Evolutionary conservation across 2,888 invertebrate genomes (phyloP).

Genomic region (Tenthredo scrophulariae): DNA sequence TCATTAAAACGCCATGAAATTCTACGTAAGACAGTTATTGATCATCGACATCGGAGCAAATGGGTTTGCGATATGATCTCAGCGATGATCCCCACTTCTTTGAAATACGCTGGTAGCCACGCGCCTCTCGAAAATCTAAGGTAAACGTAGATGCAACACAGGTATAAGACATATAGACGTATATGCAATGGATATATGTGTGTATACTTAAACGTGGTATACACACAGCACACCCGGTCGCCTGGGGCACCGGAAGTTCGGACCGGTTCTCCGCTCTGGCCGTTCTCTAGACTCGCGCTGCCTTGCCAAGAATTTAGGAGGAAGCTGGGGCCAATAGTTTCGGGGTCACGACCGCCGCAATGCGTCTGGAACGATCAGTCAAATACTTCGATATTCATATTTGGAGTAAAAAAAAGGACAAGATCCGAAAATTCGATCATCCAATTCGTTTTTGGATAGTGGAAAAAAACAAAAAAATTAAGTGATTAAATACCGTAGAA

Average conservation of each 20-base stretch:
- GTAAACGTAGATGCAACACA: neutral
- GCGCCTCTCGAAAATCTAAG: conserved; percentile 2
- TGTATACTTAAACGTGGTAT: neutral
- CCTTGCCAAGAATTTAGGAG: conserved; percentile 52
- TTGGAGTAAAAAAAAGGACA: neutral
- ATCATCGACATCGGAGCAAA: neutral
- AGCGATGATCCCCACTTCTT: neutral
- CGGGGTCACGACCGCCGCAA: conserved; percentile 36
- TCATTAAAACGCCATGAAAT: neutral
- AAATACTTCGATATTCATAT: neutral
- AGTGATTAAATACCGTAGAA: neutral
- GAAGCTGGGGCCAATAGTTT: conserved; percentile 35
- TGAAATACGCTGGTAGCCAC: neutral
- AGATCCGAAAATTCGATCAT: too few species aligned
- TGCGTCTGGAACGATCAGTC: neutral
- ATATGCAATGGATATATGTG: neutral
- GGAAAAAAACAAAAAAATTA: neutral
- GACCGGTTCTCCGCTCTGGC: conserved; percentile 45
- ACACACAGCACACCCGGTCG: conserved; percentile 1
- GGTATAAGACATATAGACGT: neutral
- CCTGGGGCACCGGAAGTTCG: conserved; percentile 38
- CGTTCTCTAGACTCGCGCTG: conserved; percentile 31
- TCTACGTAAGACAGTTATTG: neutral
- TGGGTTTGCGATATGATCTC: conserved; percentile 10
- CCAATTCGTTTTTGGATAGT: neutral